These are phyloP conservation scores for Rallus crepitans DNA, from an alignment of 2,797 vertebrate species.

Conservation along the genomic window DNA sequence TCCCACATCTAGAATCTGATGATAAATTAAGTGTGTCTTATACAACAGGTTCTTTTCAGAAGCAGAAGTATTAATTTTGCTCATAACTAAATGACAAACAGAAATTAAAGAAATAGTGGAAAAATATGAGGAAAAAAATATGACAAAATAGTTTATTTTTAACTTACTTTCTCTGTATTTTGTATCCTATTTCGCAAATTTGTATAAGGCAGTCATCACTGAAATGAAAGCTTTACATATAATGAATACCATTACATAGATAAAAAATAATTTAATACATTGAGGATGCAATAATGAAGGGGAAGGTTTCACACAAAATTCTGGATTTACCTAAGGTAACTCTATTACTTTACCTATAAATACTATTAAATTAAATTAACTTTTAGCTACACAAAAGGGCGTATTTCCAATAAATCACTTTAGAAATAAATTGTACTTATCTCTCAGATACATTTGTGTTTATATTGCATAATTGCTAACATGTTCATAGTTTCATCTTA, in stretches of 20 bases:
- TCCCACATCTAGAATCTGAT: neutral
- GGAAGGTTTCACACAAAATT: constrained; percentile 53
- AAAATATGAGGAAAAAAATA: neutral
- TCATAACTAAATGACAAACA: neutral
- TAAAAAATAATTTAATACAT: constrained; percentile 67
- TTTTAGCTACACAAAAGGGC: constrained; percentile 43
- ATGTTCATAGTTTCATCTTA: neutral
- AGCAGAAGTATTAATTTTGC: neutral
- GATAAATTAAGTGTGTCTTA: neutral
- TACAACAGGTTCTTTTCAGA: neutral
- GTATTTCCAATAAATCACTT: constrained; percentile 49
- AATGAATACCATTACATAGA: constrained; percentile 59
- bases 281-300: constrained; percentile 50
- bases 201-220: neutral
- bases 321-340: constrained; percentile 57
- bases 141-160: neutral
- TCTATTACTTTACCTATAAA: constrained; percentile 64
- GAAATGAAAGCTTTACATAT: constrained; percentile 46
- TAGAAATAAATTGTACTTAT: constrained; percentile 44
- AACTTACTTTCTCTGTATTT: neutral
- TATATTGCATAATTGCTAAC: neutral
- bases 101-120: neutral
- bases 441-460: neutral
- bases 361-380: constrained; percentile 63
- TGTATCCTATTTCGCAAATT: neutral